Conservation (phyloP, 2,888 invertebrate genomes). For the Pteria penguin region DNA sequence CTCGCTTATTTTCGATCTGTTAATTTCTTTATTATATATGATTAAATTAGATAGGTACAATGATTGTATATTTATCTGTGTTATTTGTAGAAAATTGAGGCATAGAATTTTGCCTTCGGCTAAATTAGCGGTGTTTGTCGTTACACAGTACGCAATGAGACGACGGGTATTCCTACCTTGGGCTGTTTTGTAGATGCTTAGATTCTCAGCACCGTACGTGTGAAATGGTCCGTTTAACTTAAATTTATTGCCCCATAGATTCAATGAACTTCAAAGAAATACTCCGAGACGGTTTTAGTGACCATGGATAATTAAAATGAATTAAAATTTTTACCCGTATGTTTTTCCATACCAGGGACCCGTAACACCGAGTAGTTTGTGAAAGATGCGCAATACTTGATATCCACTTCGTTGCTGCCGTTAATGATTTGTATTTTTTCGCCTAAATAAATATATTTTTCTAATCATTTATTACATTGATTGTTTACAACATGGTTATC, state of each 20-base stretch:
- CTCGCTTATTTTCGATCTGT: conserved; percentile 26
- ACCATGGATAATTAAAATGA: no score
- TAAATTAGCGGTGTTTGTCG: background rate
- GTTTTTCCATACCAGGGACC: no score
- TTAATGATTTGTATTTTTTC: no score
- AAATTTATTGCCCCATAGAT: conserved; percentile 21
- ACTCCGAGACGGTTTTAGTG: background rate
- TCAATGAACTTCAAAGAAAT: conserved; percentile 24
- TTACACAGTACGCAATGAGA: background rate
- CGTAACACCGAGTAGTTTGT: no score
- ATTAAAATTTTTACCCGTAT: no score
- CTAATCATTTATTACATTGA: no score
- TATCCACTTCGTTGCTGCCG: no score
- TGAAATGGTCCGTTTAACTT: conserved; percentile 32
- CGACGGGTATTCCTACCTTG: background rate
- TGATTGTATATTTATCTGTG: conserved; percentile 16
- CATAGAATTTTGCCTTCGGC: conserved; percentile 8
- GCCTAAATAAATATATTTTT: no score
- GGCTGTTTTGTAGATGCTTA: background rate
- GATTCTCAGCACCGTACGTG: conserved; percentile 1
- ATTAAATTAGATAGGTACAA: conserved; percentile 15
- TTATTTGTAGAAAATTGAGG: conserved; percentile 19
- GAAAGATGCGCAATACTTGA: no score
- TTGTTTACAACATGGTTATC: no score
- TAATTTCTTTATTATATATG: conserved; percentile 20